Percentiles rank a stretch among this genome's conserved stretches.
These are phyloP conservation scores for Ariopsis seemanni DNA, from an alignment of 2,113 vertebrate species.

Conservation along the genomic window DNA sequence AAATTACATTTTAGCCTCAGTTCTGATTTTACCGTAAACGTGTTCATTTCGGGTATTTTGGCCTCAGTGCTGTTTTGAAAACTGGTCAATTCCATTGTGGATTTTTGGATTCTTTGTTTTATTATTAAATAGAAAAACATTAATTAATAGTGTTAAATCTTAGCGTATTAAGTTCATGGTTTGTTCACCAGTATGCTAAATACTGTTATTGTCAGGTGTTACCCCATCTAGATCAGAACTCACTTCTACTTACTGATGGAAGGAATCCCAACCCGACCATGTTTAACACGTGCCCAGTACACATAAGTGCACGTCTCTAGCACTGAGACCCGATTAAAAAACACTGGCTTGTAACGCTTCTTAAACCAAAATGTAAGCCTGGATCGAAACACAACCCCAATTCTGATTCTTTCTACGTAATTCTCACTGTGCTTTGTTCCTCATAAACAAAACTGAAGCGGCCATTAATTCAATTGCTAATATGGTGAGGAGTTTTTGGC, in stretches of 20 bases:
- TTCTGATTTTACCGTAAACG: too few relatives aligned
- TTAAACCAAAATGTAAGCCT: background rate
- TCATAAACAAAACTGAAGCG: slow-evolving; percentile 17
- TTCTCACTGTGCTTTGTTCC: slow-evolving; percentile 3
- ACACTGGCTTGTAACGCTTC: too few relatives aligned
- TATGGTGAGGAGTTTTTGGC: slow-evolving; percentile 41
- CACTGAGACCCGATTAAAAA: background rate
- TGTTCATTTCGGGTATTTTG: too few relatives aligned
- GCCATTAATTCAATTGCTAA: slow-evolving; percentile 45
- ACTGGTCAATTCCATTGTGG: too few relatives aligned
- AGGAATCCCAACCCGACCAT: background rate
- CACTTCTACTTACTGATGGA: background rate
- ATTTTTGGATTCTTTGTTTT: too few relatives aligned
- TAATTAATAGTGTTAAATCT: background rate
- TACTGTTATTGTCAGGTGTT: background rate
- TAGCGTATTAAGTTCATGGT: background rate
- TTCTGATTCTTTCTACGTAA: background rate
- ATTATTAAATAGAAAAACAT: background rate
- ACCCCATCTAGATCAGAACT: background rate
- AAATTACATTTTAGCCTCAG: too few relatives aligned
- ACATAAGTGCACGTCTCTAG: background rate
- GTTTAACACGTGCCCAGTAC: slow-evolving; percentile 8
- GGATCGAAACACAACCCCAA: background rate
- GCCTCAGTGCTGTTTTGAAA: too few relatives aligned
- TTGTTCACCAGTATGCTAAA: background rate